phyloP scores from a whole-genome alignment of 1,140 invertebrate species.

The Dendroctonus valens region DNA sequence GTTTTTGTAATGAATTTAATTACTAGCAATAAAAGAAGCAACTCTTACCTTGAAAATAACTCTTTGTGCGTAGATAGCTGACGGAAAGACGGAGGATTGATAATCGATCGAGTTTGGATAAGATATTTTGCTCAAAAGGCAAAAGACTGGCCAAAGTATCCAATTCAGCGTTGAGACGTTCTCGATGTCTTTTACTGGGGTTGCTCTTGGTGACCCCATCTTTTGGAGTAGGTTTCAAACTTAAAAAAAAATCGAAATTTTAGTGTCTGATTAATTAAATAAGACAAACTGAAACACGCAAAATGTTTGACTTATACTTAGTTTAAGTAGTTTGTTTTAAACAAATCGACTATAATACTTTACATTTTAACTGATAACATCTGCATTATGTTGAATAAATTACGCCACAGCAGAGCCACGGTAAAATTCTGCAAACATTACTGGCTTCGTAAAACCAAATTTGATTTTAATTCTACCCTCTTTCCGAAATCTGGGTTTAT shows the following conservation, averaged over 20 bases:
- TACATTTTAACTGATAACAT: too few species aligned
- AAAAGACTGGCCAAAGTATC: slow-evolving; percentile 96
- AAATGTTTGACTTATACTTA: too few species aligned
- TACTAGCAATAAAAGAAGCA: neutral
- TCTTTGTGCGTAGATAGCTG: slow-evolving; percentile 97
- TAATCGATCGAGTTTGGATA: slow-evolving; percentile 96
- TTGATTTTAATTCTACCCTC: slow-evolving; percentile 25
- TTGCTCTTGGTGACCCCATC: slow-evolving; percentile 98
- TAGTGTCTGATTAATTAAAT: too few species aligned
- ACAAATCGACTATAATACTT: too few species aligned
- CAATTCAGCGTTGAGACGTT: slow-evolving; percentile 95
- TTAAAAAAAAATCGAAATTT: slow-evolving; percentile 57
- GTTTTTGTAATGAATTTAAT: neutral
- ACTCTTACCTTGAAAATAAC: slow-evolving; percentile 93
- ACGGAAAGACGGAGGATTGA: slow-evolving; percentile 96
- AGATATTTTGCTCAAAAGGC: slow-evolving; percentile 97
- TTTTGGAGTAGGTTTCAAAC: slow-evolving; percentile 91
- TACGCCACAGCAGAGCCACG: neutral
- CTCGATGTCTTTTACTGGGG: slow-evolving; percentile 95
- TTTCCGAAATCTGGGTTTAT: slow-evolving; percentile 17
- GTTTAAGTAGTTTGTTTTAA: too few species aligned
- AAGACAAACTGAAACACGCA: too few species aligned
- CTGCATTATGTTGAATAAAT: neutral
- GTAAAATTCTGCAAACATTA: neutral
- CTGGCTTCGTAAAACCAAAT: slow-evolving; percentile 4